Percentiles rank a stretch among this genome's conserved stretches.
Conservation (phyloP, 92 coral and sea anemone genomes). For the Diadumene lineata region DNA sequence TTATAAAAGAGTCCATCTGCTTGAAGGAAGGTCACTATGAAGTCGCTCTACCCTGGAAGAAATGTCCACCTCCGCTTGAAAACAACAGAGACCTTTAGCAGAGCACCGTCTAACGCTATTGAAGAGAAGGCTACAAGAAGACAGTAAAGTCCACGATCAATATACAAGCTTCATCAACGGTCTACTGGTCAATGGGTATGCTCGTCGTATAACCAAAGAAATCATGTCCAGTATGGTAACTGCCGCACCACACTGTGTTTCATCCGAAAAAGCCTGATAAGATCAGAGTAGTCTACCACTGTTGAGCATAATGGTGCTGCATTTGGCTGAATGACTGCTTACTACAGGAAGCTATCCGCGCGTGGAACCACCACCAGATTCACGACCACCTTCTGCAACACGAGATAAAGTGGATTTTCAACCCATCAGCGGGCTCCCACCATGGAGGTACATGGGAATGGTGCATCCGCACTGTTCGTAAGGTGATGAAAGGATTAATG, state of each 20-base stretch:
- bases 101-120: neutral
- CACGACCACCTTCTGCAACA: too few relatives aligned
- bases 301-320: slow-evolving; percentile 37
- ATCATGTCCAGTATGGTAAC: slow-evolving; percentile 44
- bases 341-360: slow-evolving; percentile 55
- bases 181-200: slow-evolving; percentile 40
- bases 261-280: slow-evolving; percentile 51
- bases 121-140: neutral
- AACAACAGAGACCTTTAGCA: neutral
- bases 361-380: too few relatives aligned
- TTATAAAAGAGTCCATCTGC: too few relatives aligned
- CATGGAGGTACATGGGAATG: too few relatives aligned
- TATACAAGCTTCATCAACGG: slow-evolving; percentile 48
- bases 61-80: neutral
- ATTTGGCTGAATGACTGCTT: slow-evolving; percentile 40
- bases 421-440: too few relatives aligned
- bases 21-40: too few relatives aligned
- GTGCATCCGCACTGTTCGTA: too few relatives aligned
- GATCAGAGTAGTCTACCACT: slow-evolving; percentile 42
- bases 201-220: slow-evolving; percentile 3
- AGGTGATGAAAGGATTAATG: too few relatives aligned
- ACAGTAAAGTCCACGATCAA: slow-evolving; percentile 1
- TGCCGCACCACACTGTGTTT: slow-evolving; percentile 47
- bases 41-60: slow-evolving; percentile 1
- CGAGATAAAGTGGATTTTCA: too few relatives aligned